Base-by-base conservation (phyloP, 2,888 invertebrate genomes). In the Epirrhoe tristata region DNA sequence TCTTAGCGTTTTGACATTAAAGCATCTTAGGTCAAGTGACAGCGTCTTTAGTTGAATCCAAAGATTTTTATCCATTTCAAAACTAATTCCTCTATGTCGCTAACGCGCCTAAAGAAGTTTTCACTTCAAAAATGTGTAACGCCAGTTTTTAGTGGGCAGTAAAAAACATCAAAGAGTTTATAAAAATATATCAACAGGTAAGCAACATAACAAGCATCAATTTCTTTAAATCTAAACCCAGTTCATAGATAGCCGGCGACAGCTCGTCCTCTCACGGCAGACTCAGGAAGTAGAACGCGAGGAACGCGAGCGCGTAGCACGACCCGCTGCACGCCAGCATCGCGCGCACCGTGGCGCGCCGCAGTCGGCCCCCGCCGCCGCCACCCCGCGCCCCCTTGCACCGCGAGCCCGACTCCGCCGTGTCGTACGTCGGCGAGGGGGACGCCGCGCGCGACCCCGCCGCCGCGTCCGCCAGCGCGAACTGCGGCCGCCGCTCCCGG, bases 281-380 rank as follows among this genome's bases (percentile, higher is more conserved):
- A 76, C 91, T 89, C 69, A 91, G 84, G 79, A 91, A 89, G 81
- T 91, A 92, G 84, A 91, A 92, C 17, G 90, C 81, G 77, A 91
- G 76, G 73, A 92, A 82, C 68, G 89, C 85, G 54, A 89, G 78
- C 77, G 85, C 83, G 79, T 92, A 92, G 74, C 87, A 74, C 70
- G 86, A 73, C 16, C 85, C 84, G 82, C 94, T 94, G 79, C 95
- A 93, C 67, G 94, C 93, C 74, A 95, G 93, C 78, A 95, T 79
- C 89, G 94, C 91, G 73, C 93, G 93, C 82, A 94, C 89, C 66
- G 95, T 85, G 46, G 77, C 82, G 50, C 86, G 85, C 76, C 72
- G 72, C 67, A 68, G 70, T 89, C 93, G 76, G 53, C 60, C 83
- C 84, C 79, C 91, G 86, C 64, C 91, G 74, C 32, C 53, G 58